Evolutionary conservation across 2,113 vertebrate genomes (phyloP).

Genomic region (Tyrannus savana): DNA sequence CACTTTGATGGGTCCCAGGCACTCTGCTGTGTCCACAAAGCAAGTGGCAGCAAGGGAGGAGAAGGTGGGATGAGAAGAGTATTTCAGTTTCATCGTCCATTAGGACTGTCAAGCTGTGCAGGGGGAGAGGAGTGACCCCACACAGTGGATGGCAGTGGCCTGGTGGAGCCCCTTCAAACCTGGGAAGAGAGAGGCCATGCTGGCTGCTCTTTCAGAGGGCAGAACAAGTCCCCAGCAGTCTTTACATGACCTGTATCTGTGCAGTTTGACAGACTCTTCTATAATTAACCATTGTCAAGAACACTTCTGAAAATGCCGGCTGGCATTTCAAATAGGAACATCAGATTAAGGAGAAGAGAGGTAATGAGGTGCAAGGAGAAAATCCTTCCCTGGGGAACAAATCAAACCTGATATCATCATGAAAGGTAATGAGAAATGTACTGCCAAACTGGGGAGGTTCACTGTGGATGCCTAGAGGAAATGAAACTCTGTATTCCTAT

Average conservation of each 20-base stretch:
- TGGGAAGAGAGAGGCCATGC: neutral
- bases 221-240: neutral
- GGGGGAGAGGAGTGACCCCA: neutral
- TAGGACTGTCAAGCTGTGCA: neutral
- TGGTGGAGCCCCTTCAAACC: neutral
- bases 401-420: conserved; percentile 54
- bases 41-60: neutral
- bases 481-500: neutral
- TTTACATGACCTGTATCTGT: neutral
- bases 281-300: conserved; percentile 60
- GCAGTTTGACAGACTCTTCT: conserved; percentile 21
- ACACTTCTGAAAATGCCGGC: neutral
- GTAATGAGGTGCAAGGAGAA: conserved; percentile 66
- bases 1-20: neutral
- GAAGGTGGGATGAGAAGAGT: neutral
- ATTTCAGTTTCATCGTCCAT: neutral
- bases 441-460: neutral
- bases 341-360: conserved; percentile 48
- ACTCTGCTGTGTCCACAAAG: neutral
- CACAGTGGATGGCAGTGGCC: accelerated
- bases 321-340: conserved; percentile 38
- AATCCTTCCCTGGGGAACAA: conserved; percentile 52
- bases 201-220: neutral
- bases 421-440: conserved; percentile 54
- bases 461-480: neutral